Evolutionary conservation across 2,797 vertebrate species (phyloP).

Genomic region (Melanotaenia maccullochi): DNA sequence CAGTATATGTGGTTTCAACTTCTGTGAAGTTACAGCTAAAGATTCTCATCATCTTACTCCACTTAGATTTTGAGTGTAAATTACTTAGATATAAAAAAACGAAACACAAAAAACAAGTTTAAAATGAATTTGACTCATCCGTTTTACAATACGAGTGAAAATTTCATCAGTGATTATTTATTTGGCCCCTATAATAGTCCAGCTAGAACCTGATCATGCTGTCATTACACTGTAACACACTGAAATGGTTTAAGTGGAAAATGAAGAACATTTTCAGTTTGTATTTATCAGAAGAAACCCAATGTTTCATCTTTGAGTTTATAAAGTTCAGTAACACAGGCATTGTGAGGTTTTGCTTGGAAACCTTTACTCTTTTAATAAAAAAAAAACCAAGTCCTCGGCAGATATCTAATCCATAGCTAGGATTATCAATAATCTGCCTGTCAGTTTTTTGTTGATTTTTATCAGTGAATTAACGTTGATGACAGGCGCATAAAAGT

Average conservation of each 20-base stretch:
- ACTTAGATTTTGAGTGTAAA: background rate
- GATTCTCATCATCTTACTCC: background rate
- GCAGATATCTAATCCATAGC: background rate
- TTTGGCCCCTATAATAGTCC: background rate
- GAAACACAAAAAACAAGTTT: background rate
- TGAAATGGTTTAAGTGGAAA: background rate
- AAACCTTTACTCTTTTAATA: background rate
- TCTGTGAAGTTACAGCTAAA: background rate
- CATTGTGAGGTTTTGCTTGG: conserved; percentile 28
- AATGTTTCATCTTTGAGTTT: conserved; percentile 14
- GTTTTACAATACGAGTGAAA: background rate
- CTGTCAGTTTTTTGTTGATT: conserved; percentile 27
- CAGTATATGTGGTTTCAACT: background rate
- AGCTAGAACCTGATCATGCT: too few species aligned
- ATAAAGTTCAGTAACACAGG: background rate
- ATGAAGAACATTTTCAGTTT: background rate
- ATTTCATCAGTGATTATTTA: background rate
- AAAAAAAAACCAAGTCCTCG: background rate
- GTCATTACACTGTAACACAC: background rate
- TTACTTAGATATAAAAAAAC: background rate
- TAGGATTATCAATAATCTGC: conserved; percentile 17
- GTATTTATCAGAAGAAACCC: conserved; percentile 16
- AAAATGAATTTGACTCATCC: background rate
- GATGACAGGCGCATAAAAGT: conserved; percentile 10
- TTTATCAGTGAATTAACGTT: conserved; percentile 7